Base-by-base conservation (phyloP, 2,113 vertebrate genomes). In the Forbesichthys papilliferus region DNA sequence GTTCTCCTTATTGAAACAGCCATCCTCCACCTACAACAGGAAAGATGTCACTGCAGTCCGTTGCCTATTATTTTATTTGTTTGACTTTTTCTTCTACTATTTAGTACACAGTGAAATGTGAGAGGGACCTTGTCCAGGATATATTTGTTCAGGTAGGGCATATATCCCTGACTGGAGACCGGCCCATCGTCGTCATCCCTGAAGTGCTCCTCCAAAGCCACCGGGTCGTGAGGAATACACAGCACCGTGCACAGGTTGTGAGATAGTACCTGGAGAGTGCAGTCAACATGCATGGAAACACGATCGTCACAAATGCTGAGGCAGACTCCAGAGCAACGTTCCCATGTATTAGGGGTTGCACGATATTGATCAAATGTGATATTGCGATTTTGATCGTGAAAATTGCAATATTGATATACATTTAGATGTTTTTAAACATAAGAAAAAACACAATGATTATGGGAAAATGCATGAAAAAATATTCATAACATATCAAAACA, bases 161-260 rank as follows among this genome's bases (percentile, higher is more conserved):
- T 99, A 74, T 99, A 99, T 4, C 97, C 97, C 84, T 98, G 96
- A 91, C 96, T 98, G 86, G 96, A 98, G 59, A 98, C 96, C 0
- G 96, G 96, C 3, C 96, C 96, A 0, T 98, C 95, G 0, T 98
- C 96, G 0, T 98, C 96, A 11, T 98, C 96, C 0, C 96, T 94
- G 88, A 98, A 98, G 88, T 98, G 96, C 52, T 97, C 96, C 74
- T 98, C 96, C 83, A 98, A 89, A 1, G 96, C 96, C 70, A 98
- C 95, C 0, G 96, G 96, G 63, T 98, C 96, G 0, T 98, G 96
- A 6, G 96, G 96, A 82, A 98, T 98, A 75, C 88, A 85, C 78
- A 98, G 87, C 73, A 98, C 96, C 0, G 96, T 98, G 89, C 96
- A 98, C 67, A 98, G 93, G 89, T 98, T 98, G 86, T 98, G 96